phyloP scores from a whole-genome alignment of 2,113 vertebrate genomes.

The Petromus typicus region DNA sequence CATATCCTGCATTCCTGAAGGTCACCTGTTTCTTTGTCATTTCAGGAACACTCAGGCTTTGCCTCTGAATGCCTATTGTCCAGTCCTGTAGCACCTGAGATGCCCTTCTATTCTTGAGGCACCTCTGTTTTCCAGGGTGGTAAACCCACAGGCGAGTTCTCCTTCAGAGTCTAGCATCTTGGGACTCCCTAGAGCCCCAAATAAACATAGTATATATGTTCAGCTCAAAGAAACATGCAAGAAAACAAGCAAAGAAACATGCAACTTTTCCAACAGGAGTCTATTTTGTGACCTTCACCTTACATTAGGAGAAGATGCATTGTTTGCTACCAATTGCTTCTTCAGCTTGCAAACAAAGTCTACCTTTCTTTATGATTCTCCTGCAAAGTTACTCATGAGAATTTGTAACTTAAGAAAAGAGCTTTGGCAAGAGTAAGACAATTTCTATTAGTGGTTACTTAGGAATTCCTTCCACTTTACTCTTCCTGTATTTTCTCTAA shows the following conservation, averaged over 20 bases:
- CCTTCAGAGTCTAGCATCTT: neutral
- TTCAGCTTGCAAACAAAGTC: neutral
- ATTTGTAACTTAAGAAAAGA: neutral
- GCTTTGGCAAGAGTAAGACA: neutral
- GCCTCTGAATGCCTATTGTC: neutral
- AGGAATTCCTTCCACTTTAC: neutral
- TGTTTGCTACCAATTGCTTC: neutral
- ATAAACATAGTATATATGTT: neutral
- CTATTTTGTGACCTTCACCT: neutral
- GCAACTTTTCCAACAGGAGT: neutral
- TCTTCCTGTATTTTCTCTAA: neutral
- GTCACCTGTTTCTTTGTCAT: neutral
- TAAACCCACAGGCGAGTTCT: neutral
- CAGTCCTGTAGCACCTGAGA: neutral
- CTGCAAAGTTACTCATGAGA: neutral
- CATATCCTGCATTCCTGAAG: neutral
- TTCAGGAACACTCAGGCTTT: neutral
- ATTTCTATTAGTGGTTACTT: neutral
- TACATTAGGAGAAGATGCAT: conserved; percentile 1
- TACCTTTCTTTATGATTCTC: neutral
- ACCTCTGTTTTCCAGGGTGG: neutral
- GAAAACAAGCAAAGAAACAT: too few species aligned
- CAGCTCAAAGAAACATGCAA: too few species aligned
- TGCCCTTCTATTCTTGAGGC: neutral
- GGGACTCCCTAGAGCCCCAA: neutral